A percentile compares a stretch with the other conserved stretches of the same genome.
Conservation (phyloP, 2,797 vertebrate species). For the Percopsis omiscomaycus region DNA sequence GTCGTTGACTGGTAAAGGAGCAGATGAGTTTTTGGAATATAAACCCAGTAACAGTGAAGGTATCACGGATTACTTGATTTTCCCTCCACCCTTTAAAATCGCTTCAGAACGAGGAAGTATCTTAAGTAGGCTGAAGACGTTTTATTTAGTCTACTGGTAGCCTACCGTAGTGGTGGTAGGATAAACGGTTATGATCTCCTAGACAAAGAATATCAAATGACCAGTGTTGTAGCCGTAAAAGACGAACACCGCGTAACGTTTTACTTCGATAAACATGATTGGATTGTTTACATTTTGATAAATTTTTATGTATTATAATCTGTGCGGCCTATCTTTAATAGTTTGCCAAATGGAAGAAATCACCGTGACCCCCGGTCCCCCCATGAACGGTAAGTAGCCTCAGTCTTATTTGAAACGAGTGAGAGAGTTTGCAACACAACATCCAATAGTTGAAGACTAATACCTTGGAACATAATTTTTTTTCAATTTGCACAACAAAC, state of each 20-base stretch:
- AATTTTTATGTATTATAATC: not conserved
- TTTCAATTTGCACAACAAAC: not conserved
- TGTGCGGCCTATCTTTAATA: not conserved
- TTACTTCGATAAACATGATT: not conserved
- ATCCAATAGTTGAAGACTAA: not conserved
- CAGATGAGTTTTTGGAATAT: too few relatives aligned
- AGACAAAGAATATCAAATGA: slow-evolving; percentile 30
- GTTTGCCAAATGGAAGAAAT: not conserved
- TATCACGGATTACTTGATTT: too few relatives aligned
- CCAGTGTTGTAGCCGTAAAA: not conserved
- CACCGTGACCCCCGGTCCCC: slow-evolving; percentile 2
- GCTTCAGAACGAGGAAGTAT: too few relatives aligned
- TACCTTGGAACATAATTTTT: not conserved
- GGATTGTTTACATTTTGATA: not conserved
- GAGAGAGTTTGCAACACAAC: not conserved
- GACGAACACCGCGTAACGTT: too few relatives aligned
- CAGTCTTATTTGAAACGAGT: not conserved
- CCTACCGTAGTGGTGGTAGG: too few relatives aligned
- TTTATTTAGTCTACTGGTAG: too few relatives aligned
- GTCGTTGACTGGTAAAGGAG: not conserved
- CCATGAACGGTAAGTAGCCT: not conserved
- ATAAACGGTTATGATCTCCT: too few relatives aligned
- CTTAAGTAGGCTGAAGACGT: too few relatives aligned
- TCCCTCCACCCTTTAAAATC: too few relatives aligned
- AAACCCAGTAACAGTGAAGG: too few relatives aligned